Evolutionary conservation across 2,888 invertebrate species (phyloP), one percentile per base, ranked within the genome.

Genomic region (Tetanocera ferruginea): DNA sequence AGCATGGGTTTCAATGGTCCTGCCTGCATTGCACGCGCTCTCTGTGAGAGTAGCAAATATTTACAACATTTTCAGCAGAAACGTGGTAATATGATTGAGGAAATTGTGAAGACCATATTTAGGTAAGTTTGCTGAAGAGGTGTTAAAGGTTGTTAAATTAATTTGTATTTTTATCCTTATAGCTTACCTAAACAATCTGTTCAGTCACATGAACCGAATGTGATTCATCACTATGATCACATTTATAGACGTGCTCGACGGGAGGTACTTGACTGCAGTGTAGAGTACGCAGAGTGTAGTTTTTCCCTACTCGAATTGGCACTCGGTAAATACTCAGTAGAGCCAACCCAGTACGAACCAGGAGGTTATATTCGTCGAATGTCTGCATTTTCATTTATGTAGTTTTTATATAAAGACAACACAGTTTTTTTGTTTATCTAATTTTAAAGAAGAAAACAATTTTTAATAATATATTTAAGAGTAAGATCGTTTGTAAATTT

Each of bases 1-100:
- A 95, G 95, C 79, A 94, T 95, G 93, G 95, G 95, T 0, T 94
- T 94, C 84, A 92, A 93, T 83, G 95, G 95, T 0, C 90, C 93
- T 70, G 91, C 92, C 8, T 95, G 95, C 85, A 91, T 95, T 57
- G 89, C 94, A 62, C 92, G 94, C 76, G 93, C 95, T 0, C 89
- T 95, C 0, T 95, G 95, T 87, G 95, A 95, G 86, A 93, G 94
- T 3, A 92, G 93, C 0, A 93, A 93, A 80, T 91, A 92, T 17
- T 90, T 95, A 51, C 78, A 80, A 11, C 73, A 76, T 1, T 51
- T 79, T 0, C 90, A 92, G 14, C 91, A 92, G 0, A 91, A 91
- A 78, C 92, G 92, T 14, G 92, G 91, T 17, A 94, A 93, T 76
- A 92, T 94, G 90, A 87, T 94, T 1, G 93, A 94, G 81, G 94